phyloP scores from a whole-genome alignment of 53 echinoderm and acorn worm species.

The Hippasteria phrygiana region DNA sequence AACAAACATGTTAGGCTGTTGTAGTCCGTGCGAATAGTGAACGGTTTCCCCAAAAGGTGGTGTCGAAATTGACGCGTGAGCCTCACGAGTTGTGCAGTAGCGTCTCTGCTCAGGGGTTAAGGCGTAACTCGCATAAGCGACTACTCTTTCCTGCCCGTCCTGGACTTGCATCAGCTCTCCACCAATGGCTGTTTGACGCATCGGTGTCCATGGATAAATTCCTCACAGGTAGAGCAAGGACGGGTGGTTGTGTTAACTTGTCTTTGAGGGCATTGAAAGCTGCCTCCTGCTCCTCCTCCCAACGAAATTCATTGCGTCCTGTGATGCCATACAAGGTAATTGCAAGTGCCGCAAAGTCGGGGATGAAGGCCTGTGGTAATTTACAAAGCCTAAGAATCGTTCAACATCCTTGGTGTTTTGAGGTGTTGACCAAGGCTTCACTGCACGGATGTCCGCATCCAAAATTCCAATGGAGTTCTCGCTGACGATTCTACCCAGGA shows the following conservation, averaged over 20 bases:
- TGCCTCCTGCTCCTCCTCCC: slow-evolving; percentile 42
- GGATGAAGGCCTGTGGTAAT: slow-evolving; percentile 65
- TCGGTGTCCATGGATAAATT: slow-evolving; percentile 65
- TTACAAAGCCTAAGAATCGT: slow-evolving; percentile 54
- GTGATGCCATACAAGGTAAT: slow-evolving; percentile 34
- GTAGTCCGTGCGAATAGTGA: slow-evolving; percentile 60
- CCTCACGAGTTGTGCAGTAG: slow-evolving; percentile 59
- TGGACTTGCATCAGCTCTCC: slow-evolving; percentile 50
- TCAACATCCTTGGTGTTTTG: slow-evolving; percentile 50
- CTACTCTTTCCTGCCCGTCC: slow-evolving; percentile 43
- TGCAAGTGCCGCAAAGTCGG: slow-evolving; percentile 34
- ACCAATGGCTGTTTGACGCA: slow-evolving; percentile 58
- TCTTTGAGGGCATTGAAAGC: slow-evolving; percentile 38
- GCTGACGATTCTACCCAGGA: slow-evolving; percentile 7
- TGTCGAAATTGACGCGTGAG: slow-evolving; percentile 57
- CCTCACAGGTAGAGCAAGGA: slow-evolving; percentile 38
- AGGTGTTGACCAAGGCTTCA: slow-evolving; percentile 45
- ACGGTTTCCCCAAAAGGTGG: slow-evolving; percentile 53
- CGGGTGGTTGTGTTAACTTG: slow-evolving; percentile 16
- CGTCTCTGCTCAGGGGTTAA: slow-evolving; percentile 54
- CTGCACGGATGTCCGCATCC: slow-evolving; percentile 4
- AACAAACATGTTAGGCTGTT: slow-evolving; percentile 59
- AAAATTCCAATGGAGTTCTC: slow-evolving; percentile 6
- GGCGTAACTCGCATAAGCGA: slow-evolving; percentile 53
- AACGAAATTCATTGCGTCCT: slow-evolving; percentile 14